These are phyloP conservation scores for Anthonomus grandis DNA, from an alignment of 1,140 invertebrate genomes.

Conservation along the genomic window DNA sequence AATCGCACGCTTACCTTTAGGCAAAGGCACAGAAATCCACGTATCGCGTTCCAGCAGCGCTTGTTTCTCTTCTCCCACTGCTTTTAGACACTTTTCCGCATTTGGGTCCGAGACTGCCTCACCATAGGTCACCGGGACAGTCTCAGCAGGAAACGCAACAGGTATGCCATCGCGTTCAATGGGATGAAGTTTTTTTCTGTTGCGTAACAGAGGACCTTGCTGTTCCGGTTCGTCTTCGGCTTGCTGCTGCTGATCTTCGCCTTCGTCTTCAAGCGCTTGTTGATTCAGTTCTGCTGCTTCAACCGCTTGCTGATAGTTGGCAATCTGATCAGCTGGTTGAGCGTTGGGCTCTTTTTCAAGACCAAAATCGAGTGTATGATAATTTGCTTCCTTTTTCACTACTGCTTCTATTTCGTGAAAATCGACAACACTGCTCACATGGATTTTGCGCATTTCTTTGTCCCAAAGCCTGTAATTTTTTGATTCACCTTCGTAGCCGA, in stretches of 20 bases:
- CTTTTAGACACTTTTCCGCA: neutral
- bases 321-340: too few relatives aligned
- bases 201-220: neutral
- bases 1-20: neutral
- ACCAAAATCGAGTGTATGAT: neutral
- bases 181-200: neutral
- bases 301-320: neutral
- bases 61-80: neutral
- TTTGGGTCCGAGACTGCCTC: neutral
- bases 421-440: slow-evolving; percentile 9
- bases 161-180: neutral
- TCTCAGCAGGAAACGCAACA: neutral
- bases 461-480: slow-evolving; percentile 7
- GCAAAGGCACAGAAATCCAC: neutral
- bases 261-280: neutral
- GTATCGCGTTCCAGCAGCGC: neutral
- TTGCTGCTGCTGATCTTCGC: neutral
- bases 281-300: neutral
- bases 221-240: neutral
- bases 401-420: neutral
- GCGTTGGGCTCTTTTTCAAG: neutral
- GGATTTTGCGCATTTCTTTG: neutral
- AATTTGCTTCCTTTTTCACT: neutral
- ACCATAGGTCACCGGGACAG: neutral
- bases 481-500: neutral